A percentile compares a stretch with the other conserved stretches of the same genome.
These are phyloP conservation scores for Cydia strobilella DNA, from an alignment of 1,140 invertebrate genomes.

Conservation along the genomic window DNA sequence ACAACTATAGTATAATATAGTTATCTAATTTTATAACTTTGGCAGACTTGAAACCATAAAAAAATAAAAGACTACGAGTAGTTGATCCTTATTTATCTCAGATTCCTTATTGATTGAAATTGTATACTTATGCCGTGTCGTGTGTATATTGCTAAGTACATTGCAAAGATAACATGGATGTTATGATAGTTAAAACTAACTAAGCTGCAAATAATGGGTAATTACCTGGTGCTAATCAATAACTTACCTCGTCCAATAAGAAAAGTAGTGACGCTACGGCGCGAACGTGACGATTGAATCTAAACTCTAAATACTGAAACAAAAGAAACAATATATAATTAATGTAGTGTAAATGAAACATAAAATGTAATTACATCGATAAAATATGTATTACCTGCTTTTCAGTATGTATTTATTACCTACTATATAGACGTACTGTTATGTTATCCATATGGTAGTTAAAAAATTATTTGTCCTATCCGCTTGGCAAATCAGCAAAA, in stretches of 20 bases:
- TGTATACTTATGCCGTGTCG: background rate
- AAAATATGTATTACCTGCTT: too few species aligned
- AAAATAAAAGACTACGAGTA: background rate
- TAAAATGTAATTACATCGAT: too few species aligned
- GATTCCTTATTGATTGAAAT: background rate
- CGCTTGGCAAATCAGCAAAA: too few species aligned
- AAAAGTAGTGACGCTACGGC: slow-evolving; percentile 83
- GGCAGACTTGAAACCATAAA: too few species aligned
- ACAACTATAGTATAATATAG: too few species aligned
- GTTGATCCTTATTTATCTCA: background rate
- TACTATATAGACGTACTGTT: too few species aligned
- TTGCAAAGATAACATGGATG: background rate
- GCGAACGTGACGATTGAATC: slow-evolving; percentile 83
- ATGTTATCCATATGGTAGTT: too few species aligned
- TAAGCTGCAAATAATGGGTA: slow-evolving; percentile 24
- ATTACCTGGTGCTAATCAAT: slow-evolving; percentile 4
- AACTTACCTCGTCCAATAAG: slow-evolving; percentile 82
- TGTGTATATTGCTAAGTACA: background rate
- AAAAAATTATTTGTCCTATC: too few species aligned
- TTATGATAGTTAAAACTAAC: slow-evolving; percentile 21
- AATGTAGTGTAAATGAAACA: too few species aligned
- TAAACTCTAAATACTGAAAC: slow-evolving; percentile 86
- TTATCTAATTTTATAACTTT: too few species aligned
- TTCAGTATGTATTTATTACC: too few species aligned
- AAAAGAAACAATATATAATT: slow-evolving; percentile 41